phyloP scores from a whole-genome alignment of 1,140 invertebrate species.

The Leguminivora glycinivorella region DNA sequence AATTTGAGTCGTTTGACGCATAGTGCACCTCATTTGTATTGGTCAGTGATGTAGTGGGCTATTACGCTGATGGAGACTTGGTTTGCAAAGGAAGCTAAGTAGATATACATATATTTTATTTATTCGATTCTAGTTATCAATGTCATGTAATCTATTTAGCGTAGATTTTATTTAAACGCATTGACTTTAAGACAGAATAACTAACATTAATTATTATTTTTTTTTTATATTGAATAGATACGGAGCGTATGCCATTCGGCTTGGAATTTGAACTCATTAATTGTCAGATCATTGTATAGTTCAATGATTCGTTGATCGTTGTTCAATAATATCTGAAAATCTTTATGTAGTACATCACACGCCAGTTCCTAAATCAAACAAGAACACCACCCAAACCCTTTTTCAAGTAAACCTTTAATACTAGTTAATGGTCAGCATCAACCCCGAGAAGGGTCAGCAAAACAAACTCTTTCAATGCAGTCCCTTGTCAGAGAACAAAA shows the following conservation, averaged over 20 bases:
- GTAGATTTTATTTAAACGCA: too few species aligned
- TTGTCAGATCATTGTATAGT: too few species aligned
- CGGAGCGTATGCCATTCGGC: too few species aligned
- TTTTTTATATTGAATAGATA: too few species aligned
- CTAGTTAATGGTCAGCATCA: constrained; percentile 59
- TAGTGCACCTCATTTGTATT: constrained; percentile 47
- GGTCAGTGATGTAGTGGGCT: constrained; percentile 47
- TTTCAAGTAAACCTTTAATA: constrained; percentile 40
- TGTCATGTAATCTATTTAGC: background rate
- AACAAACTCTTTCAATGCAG: constrained; percentile 69
- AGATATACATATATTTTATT: constrained; percentile 7
- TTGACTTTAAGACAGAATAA: too few species aligned
- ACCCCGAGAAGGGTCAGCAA: constrained; percentile 62
- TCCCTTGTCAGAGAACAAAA: constrained; percentile 73
- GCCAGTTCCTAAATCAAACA: background rate
- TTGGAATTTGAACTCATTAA: too few species aligned
- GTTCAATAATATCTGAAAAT: too few species aligned
- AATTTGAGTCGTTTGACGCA: constrained; percentile 44
- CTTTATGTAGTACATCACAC: background rate
- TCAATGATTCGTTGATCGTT: too few species aligned
- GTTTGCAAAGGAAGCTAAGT: constrained; percentile 20
- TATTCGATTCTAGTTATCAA: constrained; percentile 16
- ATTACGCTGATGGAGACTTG: constrained; percentile 43
- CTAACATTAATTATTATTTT: too few species aligned
- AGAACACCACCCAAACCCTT: background rate